These are phyloP conservation scores for Alexandromys fortis DNA, from an alignment of 2,113 vertebrate genomes.

Conservation along the genomic window DNA sequence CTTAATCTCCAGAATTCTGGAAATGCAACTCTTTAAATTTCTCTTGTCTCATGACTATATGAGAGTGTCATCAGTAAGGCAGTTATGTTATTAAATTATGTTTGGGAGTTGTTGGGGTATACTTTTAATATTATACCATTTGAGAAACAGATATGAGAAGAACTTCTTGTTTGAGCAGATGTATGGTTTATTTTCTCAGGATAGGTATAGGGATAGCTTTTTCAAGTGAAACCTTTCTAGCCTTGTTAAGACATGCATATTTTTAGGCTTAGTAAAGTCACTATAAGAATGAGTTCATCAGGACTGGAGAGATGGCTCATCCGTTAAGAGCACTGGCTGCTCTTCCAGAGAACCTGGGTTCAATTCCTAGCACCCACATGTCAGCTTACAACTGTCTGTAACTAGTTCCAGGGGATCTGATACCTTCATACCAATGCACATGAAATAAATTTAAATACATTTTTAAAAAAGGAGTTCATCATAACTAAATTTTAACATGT, in stretches of 20 bases:
- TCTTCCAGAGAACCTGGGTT: no score
- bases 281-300: background rate
- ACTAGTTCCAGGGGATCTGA: no score
- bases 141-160: background rate
- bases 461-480: background rate
- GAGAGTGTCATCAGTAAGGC: background rate
- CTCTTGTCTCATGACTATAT: background rate
- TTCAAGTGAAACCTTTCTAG: slow-evolving; percentile 19
- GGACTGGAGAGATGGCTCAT: no score
- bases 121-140: slow-evolving; percentile 24
- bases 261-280: background rate
- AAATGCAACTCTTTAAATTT: slow-evolving; percentile 29
- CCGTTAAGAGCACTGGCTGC: no score
- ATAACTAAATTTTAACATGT: background rate
- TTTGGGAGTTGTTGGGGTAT: background rate
- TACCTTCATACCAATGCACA: no score
- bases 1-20: background rate
- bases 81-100: slow-evolving; percentile 24
- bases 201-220: background rate
- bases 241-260: background rate
- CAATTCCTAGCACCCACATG: no score
- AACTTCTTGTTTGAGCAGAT: background rate
- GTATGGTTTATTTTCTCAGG: background rate
- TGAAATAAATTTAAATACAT: no score
- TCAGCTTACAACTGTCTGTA: no score